Conservation (phyloP, 2,888 invertebrate species). For the Dendrolimus houi region DNA sequence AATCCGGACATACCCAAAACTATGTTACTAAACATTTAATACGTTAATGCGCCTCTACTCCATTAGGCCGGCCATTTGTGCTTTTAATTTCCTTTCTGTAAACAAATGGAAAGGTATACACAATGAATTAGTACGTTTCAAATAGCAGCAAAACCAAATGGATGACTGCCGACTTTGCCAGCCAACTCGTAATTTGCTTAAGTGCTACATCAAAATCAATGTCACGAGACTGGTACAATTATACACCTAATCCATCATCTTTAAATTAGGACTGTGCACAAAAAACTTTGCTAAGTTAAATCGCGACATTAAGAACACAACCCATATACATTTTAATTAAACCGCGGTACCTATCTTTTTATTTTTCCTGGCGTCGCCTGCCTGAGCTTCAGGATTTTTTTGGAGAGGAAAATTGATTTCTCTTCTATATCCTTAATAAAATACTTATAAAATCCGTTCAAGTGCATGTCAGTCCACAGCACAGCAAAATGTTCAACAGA, state of each 20-base stretch:
- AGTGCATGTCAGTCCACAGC: too few species aligned
- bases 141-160: constrained; percentile 11
- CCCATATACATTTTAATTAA: too few species aligned
- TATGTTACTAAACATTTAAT: constrained; percentile 10
- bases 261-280: not conserved
- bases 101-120: constrained; percentile 18
- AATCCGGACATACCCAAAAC: constrained; percentile 1
- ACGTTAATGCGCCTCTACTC: constrained; percentile 16
- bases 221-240: not conserved
- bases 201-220: constrained; percentile 25
- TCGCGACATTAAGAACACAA: not conserved
- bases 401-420: too few species aligned
- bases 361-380: too few species aligned
- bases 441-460: too few species aligned
- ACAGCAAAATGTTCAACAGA: too few species aligned
- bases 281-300: not conserved
- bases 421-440: too few species aligned
- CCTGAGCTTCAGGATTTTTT: too few species aligned
- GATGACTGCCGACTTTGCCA: not conserved
- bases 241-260: not conserved
- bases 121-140: constrained; percentile 6
- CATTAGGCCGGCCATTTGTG: constrained; percentile 21
- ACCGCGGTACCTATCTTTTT: too few species aligned
- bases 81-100: constrained; percentile 30
- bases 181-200: constrained; percentile 20